phyloP scores from a whole-genome alignment of 1,140 invertebrate genomes.

The Sesamia nonagrioides region DNA sequence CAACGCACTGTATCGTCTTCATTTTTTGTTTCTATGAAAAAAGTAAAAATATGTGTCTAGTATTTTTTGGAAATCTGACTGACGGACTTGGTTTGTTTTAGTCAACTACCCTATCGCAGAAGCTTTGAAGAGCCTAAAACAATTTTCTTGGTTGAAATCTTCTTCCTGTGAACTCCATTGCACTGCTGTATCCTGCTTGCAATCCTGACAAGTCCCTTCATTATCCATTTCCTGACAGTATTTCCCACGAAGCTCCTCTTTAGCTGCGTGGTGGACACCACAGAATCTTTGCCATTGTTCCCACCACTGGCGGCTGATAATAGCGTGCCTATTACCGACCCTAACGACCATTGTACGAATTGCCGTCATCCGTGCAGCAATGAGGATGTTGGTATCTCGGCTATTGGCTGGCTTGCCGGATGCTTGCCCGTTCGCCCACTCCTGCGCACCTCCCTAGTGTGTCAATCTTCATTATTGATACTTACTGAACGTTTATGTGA shows the following conservation, averaged over 20 bases:
- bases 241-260: background rate
- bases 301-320: background rate
- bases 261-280: background rate
- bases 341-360: slow-evolving; percentile 11
- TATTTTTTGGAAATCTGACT: too few relatives aligned
- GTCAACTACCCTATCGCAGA: too few relatives aligned
- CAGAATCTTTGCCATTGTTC: background rate
- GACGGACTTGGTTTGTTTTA: too few relatives aligned
- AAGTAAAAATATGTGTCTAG: too few relatives aligned
- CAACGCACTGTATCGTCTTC: too few relatives aligned
- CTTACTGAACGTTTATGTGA: background rate
- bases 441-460: slow-evolving; percentile 42
- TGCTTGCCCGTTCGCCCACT: slow-evolving; percentile 31
- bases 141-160: too few relatives aligned
- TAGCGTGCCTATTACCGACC: slow-evolving; percentile 4
- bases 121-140: too few relatives aligned
- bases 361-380: slow-evolving; percentile 55
- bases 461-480: slow-evolving; percentile 23
- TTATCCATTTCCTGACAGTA: background rate
- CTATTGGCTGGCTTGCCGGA: slow-evolving; percentile 53
- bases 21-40: too few relatives aligned
- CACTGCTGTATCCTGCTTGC: too few relatives aligned
- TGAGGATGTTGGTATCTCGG: slow-evolving; percentile 56
- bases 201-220: background rate
- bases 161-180: too few relatives aligned